Conservation (phyloP, 2,888 invertebrate species). For the Dasypolia templi region DNA sequence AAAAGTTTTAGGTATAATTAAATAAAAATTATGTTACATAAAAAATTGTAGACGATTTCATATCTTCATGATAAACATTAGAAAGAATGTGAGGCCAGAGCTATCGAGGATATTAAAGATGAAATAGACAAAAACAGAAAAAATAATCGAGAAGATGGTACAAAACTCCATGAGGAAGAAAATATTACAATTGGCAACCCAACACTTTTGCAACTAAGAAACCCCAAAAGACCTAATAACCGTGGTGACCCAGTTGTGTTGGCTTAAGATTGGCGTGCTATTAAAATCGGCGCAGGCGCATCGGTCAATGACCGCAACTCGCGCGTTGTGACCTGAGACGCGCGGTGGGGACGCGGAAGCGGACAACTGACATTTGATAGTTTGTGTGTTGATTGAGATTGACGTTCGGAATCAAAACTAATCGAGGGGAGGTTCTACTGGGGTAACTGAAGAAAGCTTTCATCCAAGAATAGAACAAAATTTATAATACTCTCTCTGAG, state of each 20-base stretch:
- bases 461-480: not conserved
- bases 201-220: slow-evolving; percentile 22
- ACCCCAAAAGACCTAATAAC: slow-evolving; percentile 28
- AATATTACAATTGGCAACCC: slow-evolving; percentile 6
- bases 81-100: not conserved
- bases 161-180: not conserved
- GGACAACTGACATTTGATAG: slow-evolving; percentile 27
- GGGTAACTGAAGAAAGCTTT: not conserved
- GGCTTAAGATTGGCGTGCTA: slow-evolving; percentile 59
- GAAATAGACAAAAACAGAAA: too few relatives aligned
- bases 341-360: slow-evolving; percentile 52
- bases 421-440: too few relatives aligned
- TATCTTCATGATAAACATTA: not conserved
- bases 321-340: slow-evolving; percentile 33
- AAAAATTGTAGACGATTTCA: not conserved
- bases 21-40: not conserved
- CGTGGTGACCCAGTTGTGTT: slow-evolving; percentile 59
- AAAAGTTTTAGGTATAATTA: not conserved
- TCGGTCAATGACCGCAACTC: slow-evolving; percentile 56
- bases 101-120: not conserved
- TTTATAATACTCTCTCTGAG: not conserved
- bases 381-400: slow-evolving; percentile 25
- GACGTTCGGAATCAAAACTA: not conserved
- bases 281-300: slow-evolving; percentile 59
- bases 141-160: not conserved